Base-by-base conservation (phyloP, 2,888 invertebrate species). In the Drosophila neonasuta region DNA sequence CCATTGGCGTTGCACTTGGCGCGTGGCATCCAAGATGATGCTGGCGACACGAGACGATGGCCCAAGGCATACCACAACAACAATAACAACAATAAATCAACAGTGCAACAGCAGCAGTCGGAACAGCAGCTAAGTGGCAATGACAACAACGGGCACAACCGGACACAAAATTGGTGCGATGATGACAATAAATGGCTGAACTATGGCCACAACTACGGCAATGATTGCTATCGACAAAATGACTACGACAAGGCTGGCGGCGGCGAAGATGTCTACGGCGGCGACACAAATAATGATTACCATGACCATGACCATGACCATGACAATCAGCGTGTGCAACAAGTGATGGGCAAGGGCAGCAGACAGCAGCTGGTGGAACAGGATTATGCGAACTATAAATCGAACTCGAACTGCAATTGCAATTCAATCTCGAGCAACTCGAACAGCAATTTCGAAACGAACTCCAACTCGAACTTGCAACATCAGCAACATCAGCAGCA, bases 1-100 rank as follows among this genome's bases (percentile, higher is more conserved):
- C 64, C 80, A n/a, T 6, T 64, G 7, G 11, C 17, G 6, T 17
- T 57, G 10, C 24, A 29, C 0, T 17, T n/a, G 45, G 13, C 64
- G 10, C 24, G 17, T 1, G n/a, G 2, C 2, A 15, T 32, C 9
- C 54, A 9, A 1, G 71, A 75, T 2, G 71, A 75, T 2, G 58
- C 55, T n/a, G 75, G 71, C 44, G 71, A 74, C 51, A 50, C 52
- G 1, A 24, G 24, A 24, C 41, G 65, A 2, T 32, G 9, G 34
- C 13, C 24, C 9, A 13, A 48, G 9, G 36, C n/a, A 4, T 6
- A 6, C 5, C 36, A 36, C 7, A 10, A 15, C 13, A 24, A 24
- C 24, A 20, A 20, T 5, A 24, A 24, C 24, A 24, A 6, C 24
- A 24, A 24, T 24, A 24, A 39, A 29, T 10, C n/a, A 5, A 42